These are phyloP conservation scores for Chelidonichthys spinosus DNA, from an alignment of 2,797 vertebrate genomes.

Conservation along the genomic window DNA sequence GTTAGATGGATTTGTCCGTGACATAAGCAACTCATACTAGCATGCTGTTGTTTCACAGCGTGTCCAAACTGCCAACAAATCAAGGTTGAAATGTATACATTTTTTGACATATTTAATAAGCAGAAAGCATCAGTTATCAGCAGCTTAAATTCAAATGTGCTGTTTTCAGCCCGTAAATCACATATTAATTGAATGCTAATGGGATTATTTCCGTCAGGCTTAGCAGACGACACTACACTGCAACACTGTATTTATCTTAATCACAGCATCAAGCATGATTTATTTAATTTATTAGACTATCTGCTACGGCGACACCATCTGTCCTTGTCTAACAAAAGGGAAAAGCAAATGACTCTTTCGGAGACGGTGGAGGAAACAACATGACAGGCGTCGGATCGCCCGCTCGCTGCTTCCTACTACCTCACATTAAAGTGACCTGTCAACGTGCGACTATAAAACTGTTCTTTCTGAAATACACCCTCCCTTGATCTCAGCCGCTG, in stretches of 20 bases:
- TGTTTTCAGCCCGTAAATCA: constrained; percentile 2
- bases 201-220: not conserved
- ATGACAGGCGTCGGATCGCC: constrained; percentile 12
- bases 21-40: not conserved
- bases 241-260: constrained; percentile 17
- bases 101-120: not conserved
- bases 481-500: not conserved
- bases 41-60: not conserved
- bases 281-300: constrained; percentile 15
- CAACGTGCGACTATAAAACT: constrained; percentile 10
- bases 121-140: not conserved
- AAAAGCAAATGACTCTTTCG: constrained; percentile 29
- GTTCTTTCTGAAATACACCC: not conserved
- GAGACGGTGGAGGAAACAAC: constrained; percentile 4
- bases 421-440: constrained; percentile 18
- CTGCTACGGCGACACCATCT: constrained; percentile 25
- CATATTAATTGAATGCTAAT: constrained; percentile 6
- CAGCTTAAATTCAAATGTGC: not conserved
- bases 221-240: not conserved
- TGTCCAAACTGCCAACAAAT: not conserved
- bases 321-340: not conserved
- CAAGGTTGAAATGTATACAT: not conserved
- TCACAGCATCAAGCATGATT: constrained; percentile 20
- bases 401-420: not conserved
- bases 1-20: not conserved